These are phyloP conservation scores for Oscheius myriophilus DNA, from an alignment of 2,888 invertebrate species.

Conservation along the genomic window DNA sequence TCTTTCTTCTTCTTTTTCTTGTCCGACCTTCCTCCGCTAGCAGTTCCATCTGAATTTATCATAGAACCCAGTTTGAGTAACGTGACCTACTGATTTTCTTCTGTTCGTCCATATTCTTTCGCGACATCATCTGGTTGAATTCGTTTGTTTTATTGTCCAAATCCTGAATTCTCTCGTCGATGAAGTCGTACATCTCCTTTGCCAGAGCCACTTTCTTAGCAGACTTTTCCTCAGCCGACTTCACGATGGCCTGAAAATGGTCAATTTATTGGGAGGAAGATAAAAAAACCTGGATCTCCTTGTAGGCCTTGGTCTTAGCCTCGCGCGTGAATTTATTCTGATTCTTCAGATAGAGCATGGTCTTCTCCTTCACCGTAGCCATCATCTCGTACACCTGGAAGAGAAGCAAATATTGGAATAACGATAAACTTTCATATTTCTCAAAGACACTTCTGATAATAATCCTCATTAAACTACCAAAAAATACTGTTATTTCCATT, in stretches of 20 bases:
- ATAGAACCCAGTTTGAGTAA: neutral
- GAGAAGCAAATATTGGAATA: conserved; percentile 27
- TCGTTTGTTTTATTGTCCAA: conserved; percentile 32
- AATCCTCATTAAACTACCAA: too few relatives aligned
- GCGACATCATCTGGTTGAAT: conserved; percentile 13
- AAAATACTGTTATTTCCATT: too few relatives aligned
- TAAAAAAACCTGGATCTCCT: conserved; percentile 22
- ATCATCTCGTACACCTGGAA: conserved; percentile 50
- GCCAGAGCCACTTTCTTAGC: conserved; percentile 97
- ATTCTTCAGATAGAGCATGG: conserved; percentile 25
- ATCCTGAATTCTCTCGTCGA: conserved; percentile 80
- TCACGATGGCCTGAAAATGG: conserved; percentile 75
- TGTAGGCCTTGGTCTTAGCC: conserved; percentile 20
- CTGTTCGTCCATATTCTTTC: conserved; percentile 9
- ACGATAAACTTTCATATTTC: too few relatives aligned
- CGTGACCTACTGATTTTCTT: conserved; percentile 3
- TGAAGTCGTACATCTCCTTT: conserved; percentile 94
- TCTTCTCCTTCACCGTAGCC: conserved; percentile 46
- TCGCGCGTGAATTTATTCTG: conserved; percentile 17
- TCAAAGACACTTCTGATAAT: too few relatives aligned
- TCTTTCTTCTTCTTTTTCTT: conserved; percentile 23
- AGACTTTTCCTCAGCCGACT: conserved; percentile 92
- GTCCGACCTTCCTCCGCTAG: neutral
- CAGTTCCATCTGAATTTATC: neutral
- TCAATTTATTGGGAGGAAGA: neutral